A percentile compares a stretch with the other conserved stretches of the same genome.
phyloP scores from a whole-genome alignment of 2,888 invertebrate species.

The Habrosyne pyritoides region DNA sequence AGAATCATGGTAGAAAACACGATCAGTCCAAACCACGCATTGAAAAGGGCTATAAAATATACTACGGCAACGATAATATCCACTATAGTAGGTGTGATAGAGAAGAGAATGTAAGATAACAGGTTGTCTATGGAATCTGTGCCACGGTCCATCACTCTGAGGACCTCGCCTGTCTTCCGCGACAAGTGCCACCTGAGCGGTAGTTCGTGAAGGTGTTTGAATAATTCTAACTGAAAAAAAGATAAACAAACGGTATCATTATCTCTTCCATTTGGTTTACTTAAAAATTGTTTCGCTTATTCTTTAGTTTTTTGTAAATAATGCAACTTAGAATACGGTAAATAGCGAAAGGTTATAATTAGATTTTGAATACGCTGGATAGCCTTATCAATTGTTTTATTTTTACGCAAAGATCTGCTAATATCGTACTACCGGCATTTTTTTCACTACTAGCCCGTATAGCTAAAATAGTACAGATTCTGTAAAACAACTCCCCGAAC shows the following conservation, averaged over 20 bases:
- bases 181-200: slow-evolving; percentile 97
- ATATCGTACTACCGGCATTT: too few species aligned
- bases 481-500: too few species aligned
- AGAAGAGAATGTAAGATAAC: slow-evolving; percentile 95
- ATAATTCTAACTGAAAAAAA: slow-evolving; percentile 87
- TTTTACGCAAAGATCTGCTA: too few species aligned
- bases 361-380: too few species aligned
- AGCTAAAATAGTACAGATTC: too few species aligned
- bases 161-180: slow-evolving; percentile 98
- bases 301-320: too few species aligned
- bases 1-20: slow-evolving; percentile 96
- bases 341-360: too few species aligned
- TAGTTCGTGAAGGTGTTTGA: slow-evolving; percentile 93
- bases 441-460: too few species aligned
- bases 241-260: slow-evolving; percentile 32
- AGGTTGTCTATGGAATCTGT: slow-evolving; percentile 98
- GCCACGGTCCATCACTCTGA: slow-evolving; percentile 98
- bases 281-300: too few species aligned
- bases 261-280: not conserved
- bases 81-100: slow-evolving; percentile 95
- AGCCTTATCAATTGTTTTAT: too few species aligned
- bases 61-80: slow-evolving; percentile 96
- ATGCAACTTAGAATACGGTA: too few species aligned
- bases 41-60: slow-evolving; percentile 94
- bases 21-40: slow-evolving; percentile 97